Base-by-base conservation (phyloP, 2,888 invertebrate species). In the Amaurobius ferox region DNA sequence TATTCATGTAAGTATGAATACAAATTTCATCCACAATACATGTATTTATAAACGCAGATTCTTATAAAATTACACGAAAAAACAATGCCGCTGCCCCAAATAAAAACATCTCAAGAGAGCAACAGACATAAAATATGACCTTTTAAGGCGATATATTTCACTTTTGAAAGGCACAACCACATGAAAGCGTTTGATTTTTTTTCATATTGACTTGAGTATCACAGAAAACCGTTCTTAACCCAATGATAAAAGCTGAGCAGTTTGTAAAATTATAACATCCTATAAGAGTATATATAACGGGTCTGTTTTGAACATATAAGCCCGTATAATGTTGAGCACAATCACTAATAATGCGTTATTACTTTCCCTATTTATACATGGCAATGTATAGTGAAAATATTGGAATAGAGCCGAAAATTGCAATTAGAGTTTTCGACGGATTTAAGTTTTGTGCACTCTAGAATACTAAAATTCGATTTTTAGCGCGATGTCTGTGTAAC, bases 1-100 rank as follows among this genome's bases (percentile, higher is more conserved):
- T 72, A 72, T 78, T 77, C 44, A 32, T 62, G 74, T 85, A 77
- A 72, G 71, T 72, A 85, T 66, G 77, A 61, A 77, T 85, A 85
- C 83, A 85, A 77, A 83, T 55, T 76, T 70, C 66, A 67, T 83
- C 62, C 72, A 66, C 62, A 64, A 32, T 72, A 71, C 72, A 55
- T 72, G 77, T 77, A 83, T 76, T 40, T 71, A 44, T 71, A 48
- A 64, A 16, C 26, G 26, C 16, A 6, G 35, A 16, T 28, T 26
- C 9, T 28, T 35, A 40, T 40, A 39, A 68, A 40, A 26, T 26
- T 23, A 68, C 23, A 68, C 0, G 23, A 26, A 68, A 68, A 32
- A 66, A 66, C 19, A 32, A 40, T 26, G 40, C 28, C 32, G 40
- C 68, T 68, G 68, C 68, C 68, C 40, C 39, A 68, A 23, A 40